Percentiles rank a stretch among this genome's conserved stretches.
These are phyloP conservation scores for Oryzias melastigma DNA, from an alignment of 2,113 vertebrate genomes.

Conservation along the genomic window DNA sequence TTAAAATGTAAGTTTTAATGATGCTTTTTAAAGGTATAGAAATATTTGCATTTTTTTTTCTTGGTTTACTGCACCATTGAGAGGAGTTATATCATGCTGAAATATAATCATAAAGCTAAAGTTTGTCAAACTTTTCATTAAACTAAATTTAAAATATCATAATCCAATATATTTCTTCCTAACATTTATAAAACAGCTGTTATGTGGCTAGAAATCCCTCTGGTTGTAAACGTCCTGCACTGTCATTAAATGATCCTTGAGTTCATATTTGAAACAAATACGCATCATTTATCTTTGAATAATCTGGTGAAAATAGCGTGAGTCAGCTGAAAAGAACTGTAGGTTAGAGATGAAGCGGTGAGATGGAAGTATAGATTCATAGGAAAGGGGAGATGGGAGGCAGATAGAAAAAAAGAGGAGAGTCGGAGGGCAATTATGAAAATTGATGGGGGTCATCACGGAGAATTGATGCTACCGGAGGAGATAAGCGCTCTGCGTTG, in stretches of 20 bases:
- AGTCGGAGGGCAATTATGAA: conserved; percentile 56
- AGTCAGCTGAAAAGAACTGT: conserved; percentile 30
- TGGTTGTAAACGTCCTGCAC: too few species aligned
- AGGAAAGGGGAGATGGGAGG: conserved; percentile 40
- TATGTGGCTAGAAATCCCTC: too few species aligned
- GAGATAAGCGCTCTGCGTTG: conserved; percentile 32
- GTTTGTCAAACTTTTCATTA: too few species aligned
- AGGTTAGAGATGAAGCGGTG: conserved; percentile 34
- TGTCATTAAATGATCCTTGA: background rate
- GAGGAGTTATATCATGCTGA: too few species aligned
- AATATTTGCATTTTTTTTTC: too few species aligned
- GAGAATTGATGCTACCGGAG: conserved; percentile 30
- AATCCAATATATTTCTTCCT: too few species aligned
- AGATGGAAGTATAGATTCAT: conserved; percentile 27
- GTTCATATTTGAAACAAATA: conserved; percentile 21
- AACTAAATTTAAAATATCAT: too few species aligned
- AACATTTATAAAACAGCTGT: too few species aligned
- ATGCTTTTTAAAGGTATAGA: too few species aligned
- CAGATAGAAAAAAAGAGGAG: conserved; percentile 37
- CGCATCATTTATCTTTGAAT: conserved; percentile 50
- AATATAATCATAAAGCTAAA: too few species aligned
- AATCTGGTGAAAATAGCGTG: conserved; percentile 32
- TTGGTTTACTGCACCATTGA: too few species aligned
- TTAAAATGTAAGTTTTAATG: too few species aligned
- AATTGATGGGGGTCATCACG: conserved; percentile 53